Evolutionary conservation across 2,797 vertebrate genomes (phyloP).

Genomic region (Microtus californicus): DNA sequence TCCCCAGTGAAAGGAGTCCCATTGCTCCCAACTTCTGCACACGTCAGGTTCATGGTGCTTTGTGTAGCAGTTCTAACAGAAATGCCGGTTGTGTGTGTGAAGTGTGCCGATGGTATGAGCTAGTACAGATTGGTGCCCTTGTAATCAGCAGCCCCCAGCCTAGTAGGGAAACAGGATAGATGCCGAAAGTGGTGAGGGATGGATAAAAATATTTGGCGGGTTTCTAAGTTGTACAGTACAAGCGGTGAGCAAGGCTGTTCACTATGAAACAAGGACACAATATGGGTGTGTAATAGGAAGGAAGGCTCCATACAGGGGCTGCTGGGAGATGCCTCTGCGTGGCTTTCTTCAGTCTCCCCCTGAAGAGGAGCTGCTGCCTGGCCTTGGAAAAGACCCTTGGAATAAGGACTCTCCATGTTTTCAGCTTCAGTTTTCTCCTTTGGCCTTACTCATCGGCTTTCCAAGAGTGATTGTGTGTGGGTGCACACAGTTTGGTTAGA

Average conservation of each 20-base stretch:
- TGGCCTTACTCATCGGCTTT: not conserved
- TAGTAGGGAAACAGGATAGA: not conserved
- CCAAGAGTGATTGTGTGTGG: not conserved
- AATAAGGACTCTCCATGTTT: fast-evolving
- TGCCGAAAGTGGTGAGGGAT: not conserved
- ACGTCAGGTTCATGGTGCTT: not conserved
- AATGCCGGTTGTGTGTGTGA: not conserved
- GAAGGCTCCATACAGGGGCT: too few relatives aligned
- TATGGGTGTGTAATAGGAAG: not conserved
- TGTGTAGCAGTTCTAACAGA: not conserved
- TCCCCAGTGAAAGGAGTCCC: not conserved
- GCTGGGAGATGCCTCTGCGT: not conserved
- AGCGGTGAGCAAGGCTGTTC: not conserved
- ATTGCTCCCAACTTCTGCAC: not conserved
- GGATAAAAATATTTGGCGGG: not conserved
- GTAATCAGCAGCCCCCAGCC: not conserved
- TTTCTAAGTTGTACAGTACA: not conserved
- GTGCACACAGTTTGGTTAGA: not conserved
- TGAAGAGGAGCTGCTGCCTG: not conserved
- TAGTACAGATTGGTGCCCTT: not conserved
- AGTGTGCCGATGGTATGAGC: not conserved
- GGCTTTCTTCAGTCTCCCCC: not conserved
- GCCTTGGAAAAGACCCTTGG: not conserved
- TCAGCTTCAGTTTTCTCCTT: not conserved
- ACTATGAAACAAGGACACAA: fast-evolving